Conservation (phyloP, 23 tunicate species). For the Styela plicata region DNA sequence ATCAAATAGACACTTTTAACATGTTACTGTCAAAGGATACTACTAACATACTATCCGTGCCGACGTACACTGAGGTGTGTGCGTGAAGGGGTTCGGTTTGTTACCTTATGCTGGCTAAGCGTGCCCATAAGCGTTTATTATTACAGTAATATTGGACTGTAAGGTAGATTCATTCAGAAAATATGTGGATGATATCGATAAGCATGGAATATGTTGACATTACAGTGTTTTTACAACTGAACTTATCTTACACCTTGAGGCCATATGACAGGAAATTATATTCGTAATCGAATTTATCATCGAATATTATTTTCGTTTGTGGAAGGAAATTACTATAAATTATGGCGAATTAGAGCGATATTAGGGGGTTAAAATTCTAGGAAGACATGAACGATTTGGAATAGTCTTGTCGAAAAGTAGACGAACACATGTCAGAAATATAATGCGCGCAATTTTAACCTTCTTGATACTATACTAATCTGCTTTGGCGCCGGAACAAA, state of each 20-base stretch:
- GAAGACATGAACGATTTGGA: background rate
- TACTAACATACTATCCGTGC: too few relatives aligned
- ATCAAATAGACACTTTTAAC: slow-evolving; percentile 1
- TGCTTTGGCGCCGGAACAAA: slow-evolving; percentile 21
- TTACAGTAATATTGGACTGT: background rate
- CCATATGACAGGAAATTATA: background rate
- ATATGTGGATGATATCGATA: background rate
- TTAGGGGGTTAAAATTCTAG: background rate
- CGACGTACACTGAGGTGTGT: too few relatives aligned
- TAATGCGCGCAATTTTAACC: slow-evolving; percentile 17
- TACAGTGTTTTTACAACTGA: background rate
- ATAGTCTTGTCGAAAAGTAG: background rate
- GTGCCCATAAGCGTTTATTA: background rate
- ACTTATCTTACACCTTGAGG: background rate
- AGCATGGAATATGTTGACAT: background rate
- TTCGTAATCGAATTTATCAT: background rate
- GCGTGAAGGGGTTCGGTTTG: background rate
- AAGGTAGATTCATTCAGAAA: background rate
- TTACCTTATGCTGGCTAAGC: background rate
- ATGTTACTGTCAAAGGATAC: background rate
- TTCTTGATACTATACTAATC: background rate
- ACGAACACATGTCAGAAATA: slow-evolving; percentile 7
- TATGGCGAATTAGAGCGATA: background rate
- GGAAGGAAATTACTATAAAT: background rate
- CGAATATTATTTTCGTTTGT: background rate